Conservation (phyloP, 2,113 vertebrate species). For the Desmodus rotundus region DNA sequence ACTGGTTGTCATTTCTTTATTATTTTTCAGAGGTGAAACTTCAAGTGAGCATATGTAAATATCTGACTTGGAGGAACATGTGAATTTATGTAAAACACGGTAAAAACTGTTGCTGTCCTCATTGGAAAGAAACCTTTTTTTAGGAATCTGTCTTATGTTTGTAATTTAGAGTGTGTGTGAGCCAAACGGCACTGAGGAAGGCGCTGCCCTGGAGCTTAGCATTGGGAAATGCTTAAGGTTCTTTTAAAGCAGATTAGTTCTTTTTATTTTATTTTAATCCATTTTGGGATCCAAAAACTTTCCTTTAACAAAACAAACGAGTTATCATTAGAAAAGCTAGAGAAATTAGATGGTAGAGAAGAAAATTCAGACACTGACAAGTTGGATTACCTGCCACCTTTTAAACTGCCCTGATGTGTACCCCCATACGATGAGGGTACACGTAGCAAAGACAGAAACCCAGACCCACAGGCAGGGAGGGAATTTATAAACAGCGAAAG, state of each 20-base stretch:
- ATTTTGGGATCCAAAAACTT: not conserved
- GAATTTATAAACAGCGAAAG: slow-evolving; percentile 10
- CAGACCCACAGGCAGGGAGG: not conserved
- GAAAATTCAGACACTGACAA: not conserved
- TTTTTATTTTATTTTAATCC: slow-evolving; percentile 22
- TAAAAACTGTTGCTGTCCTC: not conserved
- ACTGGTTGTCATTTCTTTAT: not conserved
- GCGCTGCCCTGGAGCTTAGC: not conserved
- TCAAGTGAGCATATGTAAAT: not conserved
- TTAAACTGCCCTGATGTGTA: not conserved
- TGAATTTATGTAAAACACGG: not conserved
- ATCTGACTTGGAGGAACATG: not conserved
- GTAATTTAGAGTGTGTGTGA: not conserved
- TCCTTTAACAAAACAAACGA: not conserved
- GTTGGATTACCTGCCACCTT: not conserved
- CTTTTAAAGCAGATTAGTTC: not conserved
- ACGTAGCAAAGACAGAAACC: not conserved
- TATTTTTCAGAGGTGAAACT: not conserved
- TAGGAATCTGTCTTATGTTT: not conserved
- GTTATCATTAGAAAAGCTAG: not conserved
- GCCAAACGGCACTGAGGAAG: not conserved
- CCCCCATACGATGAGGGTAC: not conserved
- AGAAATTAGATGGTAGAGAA: not conserved
- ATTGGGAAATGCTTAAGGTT: not conserved
- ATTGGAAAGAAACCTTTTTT: not conserved